phyloP scores from a whole-genome alignment of 2,888 invertebrate genomes.

The Aphelenchoides bicaudatus region DNA sequence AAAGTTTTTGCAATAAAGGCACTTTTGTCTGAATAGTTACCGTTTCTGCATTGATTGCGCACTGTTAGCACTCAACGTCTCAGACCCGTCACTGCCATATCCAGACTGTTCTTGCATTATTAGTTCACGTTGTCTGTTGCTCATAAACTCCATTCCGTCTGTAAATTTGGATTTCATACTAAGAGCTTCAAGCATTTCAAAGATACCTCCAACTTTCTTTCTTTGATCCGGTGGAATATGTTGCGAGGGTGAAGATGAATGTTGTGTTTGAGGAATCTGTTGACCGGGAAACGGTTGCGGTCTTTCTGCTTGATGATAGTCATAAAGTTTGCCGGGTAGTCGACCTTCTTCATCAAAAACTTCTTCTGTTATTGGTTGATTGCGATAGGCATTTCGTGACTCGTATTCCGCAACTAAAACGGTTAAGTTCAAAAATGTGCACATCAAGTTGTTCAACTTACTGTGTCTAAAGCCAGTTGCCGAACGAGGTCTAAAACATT shows the following conservation, averaged over 20 bases:
- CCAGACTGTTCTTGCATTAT: constrained; percentile 38
- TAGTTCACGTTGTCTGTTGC: constrained; percentile 12
- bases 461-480: constrained; percentile 35
- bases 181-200: too few species aligned
- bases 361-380: constrained; percentile 3
- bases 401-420: constrained; percentile 24
- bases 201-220: too few species aligned
- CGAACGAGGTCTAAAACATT: constrained; percentile 29
- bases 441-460: constrained; percentile 6
- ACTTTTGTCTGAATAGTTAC: constrained; percentile 21
- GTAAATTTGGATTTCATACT: too few species aligned
- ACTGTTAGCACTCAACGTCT: constrained; percentile 57
- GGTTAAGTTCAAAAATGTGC: not conserved
- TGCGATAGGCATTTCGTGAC: constrained; percentile 11
- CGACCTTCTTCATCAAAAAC: constrained; percentile 9
- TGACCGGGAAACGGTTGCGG: not conserved
- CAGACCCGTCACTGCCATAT: constrained; percentile 58
- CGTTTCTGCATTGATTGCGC: constrained; percentile 50
- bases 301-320: constrained; percentile 7
- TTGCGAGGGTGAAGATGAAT: not conserved
- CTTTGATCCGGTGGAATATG: constrained; percentile 5
- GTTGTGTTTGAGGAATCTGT: not conserved
- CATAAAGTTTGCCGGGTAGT: not conserved
- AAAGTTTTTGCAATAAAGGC: not conserved
- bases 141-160: constrained; percentile 13